Conservation (phyloP, 1,140 invertebrate genomes). For the Thaumatotibia leucotreta region DNA sequence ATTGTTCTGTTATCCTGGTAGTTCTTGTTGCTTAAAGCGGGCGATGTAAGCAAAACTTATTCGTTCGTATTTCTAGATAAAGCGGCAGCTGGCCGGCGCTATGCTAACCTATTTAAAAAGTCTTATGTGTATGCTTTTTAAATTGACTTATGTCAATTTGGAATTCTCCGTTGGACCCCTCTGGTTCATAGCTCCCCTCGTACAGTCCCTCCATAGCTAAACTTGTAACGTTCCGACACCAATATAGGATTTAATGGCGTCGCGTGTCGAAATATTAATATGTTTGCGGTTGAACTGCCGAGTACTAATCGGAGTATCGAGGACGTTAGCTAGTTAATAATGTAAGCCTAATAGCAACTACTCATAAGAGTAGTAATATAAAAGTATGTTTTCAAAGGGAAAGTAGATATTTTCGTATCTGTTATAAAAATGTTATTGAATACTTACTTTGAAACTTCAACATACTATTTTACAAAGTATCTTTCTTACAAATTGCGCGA, state of each 20-base stretch:
- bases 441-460: no score
- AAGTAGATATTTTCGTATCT: no score
- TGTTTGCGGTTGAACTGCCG: slow-evolving; percentile 49
- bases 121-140: slow-evolving; percentile 28
- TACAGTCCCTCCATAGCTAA: slow-evolving; percentile 31
- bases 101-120: slow-evolving; percentile 21
- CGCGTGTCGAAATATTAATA: slow-evolving; percentile 69
- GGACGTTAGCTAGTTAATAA: slow-evolving; percentile 25
- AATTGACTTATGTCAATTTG: slow-evolving; percentile 38
- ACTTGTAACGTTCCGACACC: slow-evolving; percentile 38
- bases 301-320: slow-evolving; percentile 42
- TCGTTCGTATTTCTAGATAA: slow-evolving; percentile 48
- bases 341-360: no score
- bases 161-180: slow-evolving; percentile 28
- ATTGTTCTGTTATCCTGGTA: slow-evolving; percentile 43
- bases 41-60: neutral
- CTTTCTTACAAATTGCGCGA: no score
- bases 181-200: slow-evolving; percentile 42
- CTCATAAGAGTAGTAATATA: no score
- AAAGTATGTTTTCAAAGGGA: no score
- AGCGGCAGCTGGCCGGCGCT: slow-evolving; percentile 53
- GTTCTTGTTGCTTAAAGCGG: neutral
- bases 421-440: no score
- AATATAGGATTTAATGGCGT: slow-evolving; percentile 65
- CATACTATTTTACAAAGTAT: no score